These are phyloP conservation scores for Delichon dasypus DNA, from an alignment of 2,797 vertebrate genomes.

Conservation along the genomic window DNA sequence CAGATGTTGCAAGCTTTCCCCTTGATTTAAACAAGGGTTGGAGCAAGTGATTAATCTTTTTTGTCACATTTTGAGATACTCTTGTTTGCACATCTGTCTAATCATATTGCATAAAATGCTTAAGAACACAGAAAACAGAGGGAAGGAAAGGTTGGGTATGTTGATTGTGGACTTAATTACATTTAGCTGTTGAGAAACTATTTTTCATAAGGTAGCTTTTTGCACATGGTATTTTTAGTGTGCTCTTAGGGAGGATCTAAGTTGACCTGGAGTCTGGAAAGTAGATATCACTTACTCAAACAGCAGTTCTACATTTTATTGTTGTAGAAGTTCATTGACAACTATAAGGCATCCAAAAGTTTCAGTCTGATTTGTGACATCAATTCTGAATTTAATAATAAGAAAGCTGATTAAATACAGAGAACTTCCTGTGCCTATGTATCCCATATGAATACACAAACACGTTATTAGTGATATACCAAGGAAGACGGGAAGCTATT, in stretches of 20 bases:
- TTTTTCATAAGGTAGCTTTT: neutral
- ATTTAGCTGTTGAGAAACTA: constrained; percentile 4
- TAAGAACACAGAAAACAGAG: constrained; percentile 18
- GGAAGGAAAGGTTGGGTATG: constrained; percentile 4
- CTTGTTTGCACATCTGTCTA: constrained; percentile 48
- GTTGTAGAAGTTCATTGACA: neutral
- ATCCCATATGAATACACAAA: neutral
- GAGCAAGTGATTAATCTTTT: constrained; percentile 16
- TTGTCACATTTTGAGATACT: neutral
- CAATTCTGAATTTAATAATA: neutral
- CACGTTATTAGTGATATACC: neutral
- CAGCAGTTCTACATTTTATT: neutral
- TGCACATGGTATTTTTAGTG: neutral
- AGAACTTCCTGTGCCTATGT: neutral
- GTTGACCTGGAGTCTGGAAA: neutral
- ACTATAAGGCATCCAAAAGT: neutral
- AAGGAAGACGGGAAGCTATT: neutral
- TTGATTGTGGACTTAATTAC: neutral
- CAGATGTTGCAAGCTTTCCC: neutral
- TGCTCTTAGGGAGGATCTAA: neutral
- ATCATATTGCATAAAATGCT: constrained; percentile 25
- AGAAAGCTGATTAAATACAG: neutral
- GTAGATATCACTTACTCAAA: neutral
- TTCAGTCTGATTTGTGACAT: neutral
- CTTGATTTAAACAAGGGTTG: neutral